A percentile compares a stretch with the other conserved stretches of the same genome.
phyloP scores from a whole-genome alignment of 2,113 vertebrate genomes.

The Bombycilla garrulus region DNA sequence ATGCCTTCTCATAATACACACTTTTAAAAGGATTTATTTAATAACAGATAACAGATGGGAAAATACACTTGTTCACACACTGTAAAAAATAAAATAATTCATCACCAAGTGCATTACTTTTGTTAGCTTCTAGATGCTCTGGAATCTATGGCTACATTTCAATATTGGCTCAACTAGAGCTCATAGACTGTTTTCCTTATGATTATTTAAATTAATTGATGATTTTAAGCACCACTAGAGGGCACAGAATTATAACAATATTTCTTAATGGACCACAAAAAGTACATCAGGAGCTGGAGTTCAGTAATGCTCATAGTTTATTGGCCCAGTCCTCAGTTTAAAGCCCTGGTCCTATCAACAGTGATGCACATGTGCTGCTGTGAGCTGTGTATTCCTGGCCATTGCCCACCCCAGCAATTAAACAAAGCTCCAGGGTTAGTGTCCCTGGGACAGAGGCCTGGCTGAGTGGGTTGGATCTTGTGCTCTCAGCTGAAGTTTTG shows the following conservation, averaged over 20 bases:
- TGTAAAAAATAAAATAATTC: background rate
- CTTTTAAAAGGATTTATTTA: background rate
- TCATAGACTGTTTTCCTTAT: background rate
- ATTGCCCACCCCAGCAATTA: rapidly evolving
- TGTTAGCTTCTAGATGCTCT: background rate
- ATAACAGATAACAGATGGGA: background rate
- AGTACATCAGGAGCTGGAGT: background rate
- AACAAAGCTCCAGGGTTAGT: rapidly evolving
- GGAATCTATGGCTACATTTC: background rate
- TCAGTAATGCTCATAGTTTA: background rate
- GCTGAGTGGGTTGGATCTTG: rapidly evolving
- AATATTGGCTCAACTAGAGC: background rate
- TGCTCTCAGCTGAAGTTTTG: background rate
- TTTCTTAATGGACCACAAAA: conserved; percentile 10
- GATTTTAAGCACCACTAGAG: conserved; percentile 73
- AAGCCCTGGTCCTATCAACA: background rate
- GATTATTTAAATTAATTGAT: conserved; percentile 7
- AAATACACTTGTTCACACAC: background rate
- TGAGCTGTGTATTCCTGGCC: background rate
- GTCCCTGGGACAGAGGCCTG: background rate
- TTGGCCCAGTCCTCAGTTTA: background rate
- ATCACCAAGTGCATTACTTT: background rate
- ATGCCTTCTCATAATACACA: background rate
- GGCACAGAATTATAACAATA: conserved; percentile 76
- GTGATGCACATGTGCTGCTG: rapidly evolving